Base-by-base conservation (phyloP, 2,113 vertebrate genomes). In the Myiozetetes cayanensis region DNA sequence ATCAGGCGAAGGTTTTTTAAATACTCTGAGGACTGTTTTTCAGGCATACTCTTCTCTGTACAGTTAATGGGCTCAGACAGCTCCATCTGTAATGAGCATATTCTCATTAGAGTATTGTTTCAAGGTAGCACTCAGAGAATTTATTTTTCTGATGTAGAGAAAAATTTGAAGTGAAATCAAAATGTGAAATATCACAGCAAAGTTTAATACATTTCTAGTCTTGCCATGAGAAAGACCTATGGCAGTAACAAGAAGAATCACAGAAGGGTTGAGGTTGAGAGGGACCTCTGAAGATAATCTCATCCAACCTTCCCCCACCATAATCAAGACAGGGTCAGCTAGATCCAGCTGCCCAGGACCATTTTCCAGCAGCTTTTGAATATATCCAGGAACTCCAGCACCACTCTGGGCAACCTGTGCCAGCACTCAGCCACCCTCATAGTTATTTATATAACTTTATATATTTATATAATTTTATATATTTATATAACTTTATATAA, bases 31-130 rank as follows among this genome's bases (percentile, higher is more conserved):
- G 68, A 55, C 78, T 62, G 9, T 52, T 94, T 88, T 89, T 90
- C 89, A 90, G 85, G 88, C 30, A 63, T 1, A 6, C 2, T 88
- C n/a, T 41, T 93, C 73, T 73, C 47, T 72, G 22, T 39, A 27
- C 50, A 67, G 23, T 85, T 96, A 94, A 91, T 81, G 35, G 73
- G 67, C 46, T 90, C 79, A 86, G 94, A 94, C 75, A 85, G 68
- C 79, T 91, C 66, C 89, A 94, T 76, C 97, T 96, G 76, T 88
- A 93, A 85, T 6, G 7, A 75, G 58, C 73, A 20, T 66, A 81
- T 86, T 93, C 67, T 96, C 92, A 58, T 89, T 77, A 88, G 68
- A 80, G 70, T 68, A n/a, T 44, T 67, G 37, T 93, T 76, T 90
- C 87, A 82, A 91, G 74, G 72, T 79, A 90, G 55, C 24, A 61